Evolutionary conservation across 2,113 vertebrate genomes (phyloP), one percentile per base, ranked within the genome.

Genomic region (Gasterosteus aculeatus): DNA sequence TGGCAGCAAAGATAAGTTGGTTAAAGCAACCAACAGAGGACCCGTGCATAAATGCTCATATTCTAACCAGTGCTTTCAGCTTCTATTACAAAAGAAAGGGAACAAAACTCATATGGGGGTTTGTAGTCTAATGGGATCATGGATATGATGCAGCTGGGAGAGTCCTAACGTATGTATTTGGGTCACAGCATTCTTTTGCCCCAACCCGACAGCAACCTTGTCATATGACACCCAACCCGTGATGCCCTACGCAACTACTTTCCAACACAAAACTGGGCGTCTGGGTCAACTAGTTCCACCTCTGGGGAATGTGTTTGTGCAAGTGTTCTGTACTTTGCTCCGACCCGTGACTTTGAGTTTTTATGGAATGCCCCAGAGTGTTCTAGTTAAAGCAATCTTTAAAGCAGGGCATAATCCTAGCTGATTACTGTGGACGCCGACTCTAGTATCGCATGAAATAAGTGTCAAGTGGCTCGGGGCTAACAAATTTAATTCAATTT

Each of bases 241-340:
- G 83, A 87, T 85, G 41, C 58, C 51, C 75, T 61, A 77, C 71
- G 60, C 74, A 47, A 70, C 35, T 42, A 57, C 80, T 81, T 82
- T 88, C 69, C 80, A 73, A 44, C 69, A 76, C 77, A 47, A 67
- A 63, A 57, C 75, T 14, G 70, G 26, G 57, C 39, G 29, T 57
- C 41, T 77, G 73, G 62, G 64, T 75, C 60, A 87, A 77, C 88
- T 71, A 53, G 84, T 88, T 89, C 78, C 84, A 29, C 79, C 75
- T 58, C 51, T 69, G 33, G 84, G 84, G 83, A 91, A 92, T 88
- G 78, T 91, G 88, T 92, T 92, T 92, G 81, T 90, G 71, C 56
- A 87, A 49, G 72, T 59, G 74, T 67, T 49, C 75, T 85, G 82
- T 91, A 83, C 85, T 81, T 78, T 76, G 82, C 81, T 82, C 87